phyloP scores from a whole-genome alignment of 2,113 vertebrate genomes.

The Rattus rattus region DNA sequence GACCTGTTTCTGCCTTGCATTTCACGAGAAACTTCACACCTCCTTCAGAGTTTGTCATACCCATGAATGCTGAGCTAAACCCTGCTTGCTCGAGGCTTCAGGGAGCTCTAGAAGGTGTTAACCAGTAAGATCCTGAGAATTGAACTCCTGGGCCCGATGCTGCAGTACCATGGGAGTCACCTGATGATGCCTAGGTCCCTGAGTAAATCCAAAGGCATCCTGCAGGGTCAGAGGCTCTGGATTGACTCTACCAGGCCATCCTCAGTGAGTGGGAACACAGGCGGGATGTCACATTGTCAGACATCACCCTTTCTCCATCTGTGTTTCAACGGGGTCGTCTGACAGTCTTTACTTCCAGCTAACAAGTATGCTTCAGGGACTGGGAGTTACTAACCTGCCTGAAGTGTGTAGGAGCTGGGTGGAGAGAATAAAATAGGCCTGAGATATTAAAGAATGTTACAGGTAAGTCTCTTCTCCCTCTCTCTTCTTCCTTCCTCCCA shows the following conservation, averaged over 20 bases:
- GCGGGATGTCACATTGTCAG: not conserved
- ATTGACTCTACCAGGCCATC: not conserved
- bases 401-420: not conserved
- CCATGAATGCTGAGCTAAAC: not conserved
- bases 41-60: not conserved
- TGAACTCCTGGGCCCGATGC: not conserved
- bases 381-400: not conserved
- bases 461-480: not conserved
- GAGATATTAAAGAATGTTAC: too few species aligned
- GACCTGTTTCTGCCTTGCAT: slow-evolving; percentile 28
- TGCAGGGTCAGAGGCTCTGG: not conserved
- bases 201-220: not conserved
- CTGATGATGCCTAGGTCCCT: not conserved
- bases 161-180: not conserved
- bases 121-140: not conserved
- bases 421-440: too few species aligned
- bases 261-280: not conserved
- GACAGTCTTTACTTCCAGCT: not conserved
- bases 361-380: not conserved
- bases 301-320: not conserved
- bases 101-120: not conserved
- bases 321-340: not conserved
- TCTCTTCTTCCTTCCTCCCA: not conserved
- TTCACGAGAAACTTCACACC: slow-evolving; percentile 52
- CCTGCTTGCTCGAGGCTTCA: not conserved